Evolutionary conservation across 2,888 invertebrate genomes (phyloP).

Genomic region (Artemia sinica): DNA sequence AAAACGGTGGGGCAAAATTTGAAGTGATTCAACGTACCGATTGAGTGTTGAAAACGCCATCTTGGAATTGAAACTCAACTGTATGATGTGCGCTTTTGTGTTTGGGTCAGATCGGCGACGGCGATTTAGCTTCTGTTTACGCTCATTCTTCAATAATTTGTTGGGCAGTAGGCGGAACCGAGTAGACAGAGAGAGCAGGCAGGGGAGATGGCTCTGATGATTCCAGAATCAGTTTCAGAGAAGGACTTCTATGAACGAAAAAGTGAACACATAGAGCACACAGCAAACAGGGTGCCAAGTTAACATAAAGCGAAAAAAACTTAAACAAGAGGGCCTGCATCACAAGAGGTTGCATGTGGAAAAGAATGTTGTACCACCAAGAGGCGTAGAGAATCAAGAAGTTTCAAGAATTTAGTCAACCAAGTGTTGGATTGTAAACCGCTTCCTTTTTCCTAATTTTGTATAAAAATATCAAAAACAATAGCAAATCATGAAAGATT

Average conservation of each 20-base stretch:
- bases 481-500: no score
- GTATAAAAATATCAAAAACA: no score
- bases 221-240: slow-evolving; percentile 3
- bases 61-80: slow-evolving; percentile 43
- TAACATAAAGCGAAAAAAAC: not conserved
- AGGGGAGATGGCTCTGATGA: slow-evolving; percentile 36
- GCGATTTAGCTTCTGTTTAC: slow-evolving; percentile 41
- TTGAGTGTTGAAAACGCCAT: slow-evolving; percentile 25
- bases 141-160: slow-evolving; percentile 69
- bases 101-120: slow-evolving; percentile 57
- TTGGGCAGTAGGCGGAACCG: slow-evolving; percentile 68
- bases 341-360: no score
- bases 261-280: slow-evolving; percentile 11
- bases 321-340: no score
- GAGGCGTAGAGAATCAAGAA: no score
- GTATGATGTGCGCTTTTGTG: slow-evolving; percentile 76
- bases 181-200: slow-evolving; percentile 57
- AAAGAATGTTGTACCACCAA: no score
- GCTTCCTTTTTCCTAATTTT: no score
- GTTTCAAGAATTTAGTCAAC: no score
- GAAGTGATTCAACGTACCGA: not conserved
- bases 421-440: no score
- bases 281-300: not conserved
- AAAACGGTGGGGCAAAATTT: no score
- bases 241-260: slow-evolving; percentile 8